phyloP scores from a whole-genome alignment of 2,888 invertebrate species.

The Melikaiella ostensackeni region DNA sequence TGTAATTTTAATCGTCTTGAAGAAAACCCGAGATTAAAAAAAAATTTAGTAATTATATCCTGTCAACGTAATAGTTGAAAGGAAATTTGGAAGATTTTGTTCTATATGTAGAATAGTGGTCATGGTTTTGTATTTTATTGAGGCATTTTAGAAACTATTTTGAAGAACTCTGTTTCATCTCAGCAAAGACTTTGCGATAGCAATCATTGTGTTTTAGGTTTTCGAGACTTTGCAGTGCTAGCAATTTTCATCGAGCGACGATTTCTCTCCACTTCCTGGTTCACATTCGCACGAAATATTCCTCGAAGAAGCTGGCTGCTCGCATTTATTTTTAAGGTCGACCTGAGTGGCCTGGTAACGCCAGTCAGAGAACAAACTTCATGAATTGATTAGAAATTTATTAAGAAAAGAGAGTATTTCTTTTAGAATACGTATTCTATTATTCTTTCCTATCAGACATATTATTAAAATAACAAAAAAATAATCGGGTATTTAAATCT shows the following conservation, averaged over 20 bases:
- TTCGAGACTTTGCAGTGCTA: neutral
- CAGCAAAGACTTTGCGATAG: neutral
- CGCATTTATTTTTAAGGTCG: conserved; percentile 10
- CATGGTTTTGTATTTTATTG: neutral
- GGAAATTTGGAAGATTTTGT: neutral
- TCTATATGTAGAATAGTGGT: neutral
- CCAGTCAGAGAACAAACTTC: neutral
- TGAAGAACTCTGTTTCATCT: neutral
- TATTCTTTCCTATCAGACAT: too few relatives aligned
- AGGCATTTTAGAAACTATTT: neutral
- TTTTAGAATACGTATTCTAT: too few relatives aligned
- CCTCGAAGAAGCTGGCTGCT: neutral
- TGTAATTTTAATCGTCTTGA: too few relatives aligned
- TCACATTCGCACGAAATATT: conserved; percentile 14
- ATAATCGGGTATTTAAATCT: neutral
- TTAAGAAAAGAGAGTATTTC: too few relatives aligned
- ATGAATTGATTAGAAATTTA: neutral
- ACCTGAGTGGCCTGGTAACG: neutral
- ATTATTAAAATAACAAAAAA: neutral
- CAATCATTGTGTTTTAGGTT: neutral
- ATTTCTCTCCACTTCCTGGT: conserved; percentile 7
- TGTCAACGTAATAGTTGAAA: neutral
- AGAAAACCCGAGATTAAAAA: too few relatives aligned
- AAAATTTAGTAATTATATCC: too few relatives aligned
- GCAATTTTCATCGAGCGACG: neutral